A percentile compares a stretch with the other conserved stretches of the same genome.
phyloP scores from a whole-genome alignment of 2,113 vertebrate genomes.

The Chaenogobius annularis region DNA sequence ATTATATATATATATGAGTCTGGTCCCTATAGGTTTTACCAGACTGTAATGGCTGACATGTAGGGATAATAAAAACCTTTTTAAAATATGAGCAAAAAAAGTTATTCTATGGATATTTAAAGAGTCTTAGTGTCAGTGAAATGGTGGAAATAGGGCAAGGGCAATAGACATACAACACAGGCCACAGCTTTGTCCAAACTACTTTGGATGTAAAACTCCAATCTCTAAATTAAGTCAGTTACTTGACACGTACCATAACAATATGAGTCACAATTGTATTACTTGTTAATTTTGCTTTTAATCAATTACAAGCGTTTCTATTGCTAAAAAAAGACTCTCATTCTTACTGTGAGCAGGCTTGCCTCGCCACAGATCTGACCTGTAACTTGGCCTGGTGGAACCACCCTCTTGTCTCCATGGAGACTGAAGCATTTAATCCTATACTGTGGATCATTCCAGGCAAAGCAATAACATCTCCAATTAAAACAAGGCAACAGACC shows the following conservation, averaged over 20 bases:
- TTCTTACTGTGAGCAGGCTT: background rate
- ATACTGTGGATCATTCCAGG: background rate
- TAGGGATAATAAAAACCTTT: conserved; percentile 51
- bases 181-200: background rate
- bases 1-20: conserved; percentile 35
- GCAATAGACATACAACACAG: no score
- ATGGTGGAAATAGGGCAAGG: no score
- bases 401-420: no score
- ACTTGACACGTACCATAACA: background rate
- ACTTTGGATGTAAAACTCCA: background rate
- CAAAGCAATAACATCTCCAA: background rate
- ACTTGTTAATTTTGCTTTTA: no score
- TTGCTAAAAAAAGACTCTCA: background rate
- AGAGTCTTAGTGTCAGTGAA: conserved; percentile 40
- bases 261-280: background rate
- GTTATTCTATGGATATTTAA: conserved; percentile 53
- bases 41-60: conserved; percentile 51
- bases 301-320: no score
- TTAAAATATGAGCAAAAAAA: conserved; percentile 45
- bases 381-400: background rate
- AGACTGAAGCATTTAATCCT: background rate
- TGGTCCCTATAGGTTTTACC: conserved; percentile 25
- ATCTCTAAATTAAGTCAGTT: background rate
- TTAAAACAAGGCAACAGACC: background rate
- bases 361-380: background rate